These are phyloP conservation scores for Nylanderia fulva DNA, from an alignment of 1,140 invertebrate genomes.

Conservation along the genomic window DNA sequence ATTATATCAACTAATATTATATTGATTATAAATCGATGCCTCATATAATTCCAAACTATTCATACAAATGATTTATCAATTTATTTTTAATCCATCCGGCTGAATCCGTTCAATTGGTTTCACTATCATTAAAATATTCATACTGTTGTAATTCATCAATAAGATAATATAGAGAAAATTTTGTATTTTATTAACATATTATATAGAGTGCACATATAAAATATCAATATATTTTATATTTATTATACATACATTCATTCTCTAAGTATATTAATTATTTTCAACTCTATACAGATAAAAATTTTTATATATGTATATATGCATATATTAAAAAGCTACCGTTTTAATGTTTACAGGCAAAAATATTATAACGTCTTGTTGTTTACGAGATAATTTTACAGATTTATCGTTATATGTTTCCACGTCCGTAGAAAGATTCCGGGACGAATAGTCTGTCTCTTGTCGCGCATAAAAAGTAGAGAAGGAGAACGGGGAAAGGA, in stretches of 20 bases:
- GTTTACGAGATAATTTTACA: constrained; percentile 75
- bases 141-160: constrained; percentile 38
- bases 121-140: constrained; percentile 33
- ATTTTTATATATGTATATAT: too few relatives aligned
- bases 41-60: not conserved
- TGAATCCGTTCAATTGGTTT: constrained; percentile 16
- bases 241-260: too few relatives aligned
- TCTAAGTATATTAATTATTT: not conserved
- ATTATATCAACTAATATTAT: constrained; percentile 35
- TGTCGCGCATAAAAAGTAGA: constrained; percentile 73
- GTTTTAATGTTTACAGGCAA: constrained; percentile 23
- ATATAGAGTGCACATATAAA: constrained; percentile 9
- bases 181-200: not conserved
- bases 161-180: not conserved
- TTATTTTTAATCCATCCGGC: constrained; percentile 36
- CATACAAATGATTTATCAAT: constrained; percentile 17
- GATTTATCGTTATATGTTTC: constrained; percentile 78
- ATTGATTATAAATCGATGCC: constrained; percentile 27
- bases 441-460: constrained; percentile 40
- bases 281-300: not conserved
- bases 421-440: constrained; percentile 74
- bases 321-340: not conserved
- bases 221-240: constrained; percentile 1
- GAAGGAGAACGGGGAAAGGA: not conserved
- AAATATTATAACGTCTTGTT: constrained; percentile 63